Evolutionary conservation across 92 coral and sea anemone species (phyloP).

Genomic region (Zoanthus sociatus): DNA sequence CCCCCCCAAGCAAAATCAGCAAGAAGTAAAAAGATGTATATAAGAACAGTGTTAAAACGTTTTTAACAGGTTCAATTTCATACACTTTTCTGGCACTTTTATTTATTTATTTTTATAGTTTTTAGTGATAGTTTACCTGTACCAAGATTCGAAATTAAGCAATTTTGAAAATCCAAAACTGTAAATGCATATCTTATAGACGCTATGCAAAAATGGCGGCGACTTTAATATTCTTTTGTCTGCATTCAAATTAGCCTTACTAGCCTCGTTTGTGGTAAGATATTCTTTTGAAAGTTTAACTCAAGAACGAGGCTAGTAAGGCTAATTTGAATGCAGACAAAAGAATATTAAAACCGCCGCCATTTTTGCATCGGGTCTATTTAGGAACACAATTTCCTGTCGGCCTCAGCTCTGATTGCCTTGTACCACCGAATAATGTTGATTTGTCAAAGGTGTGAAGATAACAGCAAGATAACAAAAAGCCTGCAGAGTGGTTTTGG

Average conservation of each 20-base stretch:
- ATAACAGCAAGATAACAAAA: slow-evolving; percentile 5
- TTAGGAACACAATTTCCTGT: slow-evolving; percentile 33
- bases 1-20: too few relatives aligned
- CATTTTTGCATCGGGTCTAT: not conserved
- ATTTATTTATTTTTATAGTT: slow-evolving; percentile 12
- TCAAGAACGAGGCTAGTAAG: too few relatives aligned
- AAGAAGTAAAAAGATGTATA: not conserved
- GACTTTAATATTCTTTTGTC: too few relatives aligned
- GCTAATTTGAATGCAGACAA: too few relatives aligned
- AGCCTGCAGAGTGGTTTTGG: slow-evolving; percentile 21
- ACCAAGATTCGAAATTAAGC: slow-evolving; percentile 16
- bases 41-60: too few relatives aligned
- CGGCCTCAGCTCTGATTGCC: slow-evolving; percentile 37
- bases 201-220: too few relatives aligned
- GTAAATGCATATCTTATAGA: not conserved
- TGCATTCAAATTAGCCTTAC: too few relatives aligned
- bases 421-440: slow-evolving; percentile 31
- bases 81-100: slow-evolving; percentile 16
- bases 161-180: slow-evolving; percentile 14
- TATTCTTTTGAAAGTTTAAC: too few relatives aligned
- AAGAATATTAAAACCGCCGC: too few relatives aligned
- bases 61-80: not conserved
- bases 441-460: slow-evolving; percentile 34
- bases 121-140: slow-evolving; percentile 15
- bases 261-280: too few relatives aligned